Conservation (phyloP, 1,140 invertebrate species). For the Solen grandis region DNA sequence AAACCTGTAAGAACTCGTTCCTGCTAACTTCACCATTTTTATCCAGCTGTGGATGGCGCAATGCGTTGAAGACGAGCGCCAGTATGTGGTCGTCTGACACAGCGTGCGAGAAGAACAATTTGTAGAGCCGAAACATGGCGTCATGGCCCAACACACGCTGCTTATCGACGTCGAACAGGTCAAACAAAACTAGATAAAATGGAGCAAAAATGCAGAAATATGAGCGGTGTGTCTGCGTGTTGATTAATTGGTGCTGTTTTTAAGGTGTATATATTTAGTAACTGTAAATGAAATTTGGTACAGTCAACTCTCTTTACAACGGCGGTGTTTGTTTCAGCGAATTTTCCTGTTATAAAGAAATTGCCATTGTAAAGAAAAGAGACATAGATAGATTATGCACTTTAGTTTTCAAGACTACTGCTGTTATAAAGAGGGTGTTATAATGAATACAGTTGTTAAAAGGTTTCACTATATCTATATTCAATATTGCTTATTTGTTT, state of each 20-base stretch:
- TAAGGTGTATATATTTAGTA: neutral
- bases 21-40: slow-evolving; percentile 66
- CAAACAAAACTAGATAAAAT: slow-evolving; percentile 66
- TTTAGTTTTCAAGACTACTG: neutral
- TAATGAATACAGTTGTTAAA: neutral
- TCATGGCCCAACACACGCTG: slow-evolving; percentile 65
- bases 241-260: neutral
- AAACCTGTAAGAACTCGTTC: slow-evolving; percentile 67
- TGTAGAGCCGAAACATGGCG: slow-evolving; percentile 70
- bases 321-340: too few species aligned
- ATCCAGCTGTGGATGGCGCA: slow-evolving; percentile 61
- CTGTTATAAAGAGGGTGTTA: too few species aligned
- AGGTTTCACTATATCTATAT: too few species aligned
- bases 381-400: too few species aligned
- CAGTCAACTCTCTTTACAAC: too few species aligned
- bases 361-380: too few species aligned
- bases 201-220: neutral
- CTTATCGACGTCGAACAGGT: slow-evolving; percentile 67
- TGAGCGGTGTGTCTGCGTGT: neutral
- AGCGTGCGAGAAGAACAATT: slow-evolving; percentile 60
- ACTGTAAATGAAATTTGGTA: neutral
- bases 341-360: too few species aligned
- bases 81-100: slow-evolving; percentile 70
- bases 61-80: slow-evolving; percentile 64
- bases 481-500: too few species aligned